Base-by-base conservation (phyloP, 2,113 vertebrate genomes). In the Lasiurus cinereus region DNA sequence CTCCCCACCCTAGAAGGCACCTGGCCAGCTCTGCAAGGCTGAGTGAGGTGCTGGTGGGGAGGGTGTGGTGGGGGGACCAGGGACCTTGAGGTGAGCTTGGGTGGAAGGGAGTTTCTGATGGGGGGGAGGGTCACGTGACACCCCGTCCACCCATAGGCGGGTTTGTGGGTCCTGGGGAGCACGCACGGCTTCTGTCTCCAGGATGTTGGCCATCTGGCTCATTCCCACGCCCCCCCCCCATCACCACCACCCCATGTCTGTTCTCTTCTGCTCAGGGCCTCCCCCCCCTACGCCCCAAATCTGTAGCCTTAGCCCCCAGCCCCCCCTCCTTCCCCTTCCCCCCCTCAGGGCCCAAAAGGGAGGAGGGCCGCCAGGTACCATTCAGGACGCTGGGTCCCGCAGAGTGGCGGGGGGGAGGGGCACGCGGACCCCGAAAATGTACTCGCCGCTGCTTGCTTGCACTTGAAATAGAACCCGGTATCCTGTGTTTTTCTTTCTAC, bases 91-190 rank as follows among this genome's bases (percentile, higher is more conserved):
- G 8, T 11, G 56, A 52, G 19, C n/a, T 18, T 31, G 24, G n/a
- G 54, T 18, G 10, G 56, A 19, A 22, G 56, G 43, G 74, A 54
- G 64, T 59, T 77, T 94, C 76, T 76, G 39, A 43, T n/a, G 19
- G 7, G 46, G 33, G 46, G 39, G 52, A 33, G 39, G 52, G 43
- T 54, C 82, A 27, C n/a, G 2, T 39, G 83, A 22, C 46, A 19
- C 33, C 56, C 8, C 1, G 16, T 3, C 27, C 31, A 16, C 15
- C 22, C 80, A 43, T 6, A 0, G 29, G 69, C 36, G 29, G 9
- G 11, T 39, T 36, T 10, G 7, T 3, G 3, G 27, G 15, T 36
- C 27, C 3, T 4, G 5, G 8, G 5, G 29, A 14, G 19, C 22
- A 2, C 6, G 1, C 1, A 6, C 8, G 36, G 80, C 69, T 36